Evolutionary conservation across 2,888 invertebrate genomes (phyloP).

Genomic region (Ophion obscuratus): DNA sequence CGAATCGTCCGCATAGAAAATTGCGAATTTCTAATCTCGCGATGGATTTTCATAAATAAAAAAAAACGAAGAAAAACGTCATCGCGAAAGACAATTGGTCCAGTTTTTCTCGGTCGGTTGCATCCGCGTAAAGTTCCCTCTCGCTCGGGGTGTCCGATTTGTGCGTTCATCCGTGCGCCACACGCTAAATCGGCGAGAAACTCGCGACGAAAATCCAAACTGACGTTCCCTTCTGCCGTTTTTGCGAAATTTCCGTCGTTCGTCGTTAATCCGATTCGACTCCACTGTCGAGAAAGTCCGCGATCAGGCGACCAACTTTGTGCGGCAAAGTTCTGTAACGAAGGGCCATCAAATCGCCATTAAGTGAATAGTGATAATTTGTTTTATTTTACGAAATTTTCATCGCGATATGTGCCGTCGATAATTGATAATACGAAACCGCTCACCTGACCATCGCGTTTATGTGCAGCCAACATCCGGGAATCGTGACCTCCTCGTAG

Average conservation of each 20-base stretch:
- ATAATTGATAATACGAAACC: neutral
- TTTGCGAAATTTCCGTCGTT: neutral
- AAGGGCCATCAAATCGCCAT: constrained; percentile 17
- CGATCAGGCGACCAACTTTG: constrained; percentile 85
- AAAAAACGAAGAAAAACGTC: neutral
- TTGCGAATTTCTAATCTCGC: neutral
- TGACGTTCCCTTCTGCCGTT: neutral
- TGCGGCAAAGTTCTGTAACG: constrained; percentile 86
- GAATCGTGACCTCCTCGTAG: constrained; percentile 87
- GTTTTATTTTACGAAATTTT: neutral
- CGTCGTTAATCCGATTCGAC: constrained; percentile 85
- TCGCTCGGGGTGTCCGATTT: neutral
- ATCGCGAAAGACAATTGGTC: neutral
- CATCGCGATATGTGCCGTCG: neutral
- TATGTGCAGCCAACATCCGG: constrained; percentile 86
- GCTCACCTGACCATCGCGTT: constrained; percentile 84
- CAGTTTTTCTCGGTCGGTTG: constrained; percentile 25
- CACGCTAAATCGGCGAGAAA: neutral
- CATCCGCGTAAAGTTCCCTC: constrained; percentile 4
- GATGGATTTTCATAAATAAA: neutral
- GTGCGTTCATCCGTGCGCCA: neutral
- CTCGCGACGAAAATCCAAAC: neutral
- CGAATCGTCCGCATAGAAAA: neutral
- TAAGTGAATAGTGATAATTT: neutral
- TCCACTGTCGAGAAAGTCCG: constrained; percentile 89